Evolutionary conservation across 2,888 invertebrate species (phyloP).

Genomic region (Drosophila setosimentum): DNA sequence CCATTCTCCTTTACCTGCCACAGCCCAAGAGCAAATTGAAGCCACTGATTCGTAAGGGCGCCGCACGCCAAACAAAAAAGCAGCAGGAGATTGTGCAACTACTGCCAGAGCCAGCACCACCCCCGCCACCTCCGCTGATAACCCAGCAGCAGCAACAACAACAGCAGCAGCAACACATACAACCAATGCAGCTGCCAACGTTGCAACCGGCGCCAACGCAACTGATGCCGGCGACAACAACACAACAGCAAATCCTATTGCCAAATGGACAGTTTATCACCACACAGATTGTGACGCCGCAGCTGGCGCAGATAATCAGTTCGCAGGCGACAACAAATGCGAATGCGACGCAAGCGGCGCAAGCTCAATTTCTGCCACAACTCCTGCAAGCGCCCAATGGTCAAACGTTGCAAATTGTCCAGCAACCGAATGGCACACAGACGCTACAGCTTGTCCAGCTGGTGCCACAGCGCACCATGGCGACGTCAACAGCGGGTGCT

Average conservation of each 20-base stretch:
- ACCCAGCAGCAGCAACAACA: conserved; percentile 47
- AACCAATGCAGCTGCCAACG: conserved; percentile 68
- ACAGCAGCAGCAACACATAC: conserved; percentile 64
- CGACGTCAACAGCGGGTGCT: conserved; percentile 51
- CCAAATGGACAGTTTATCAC: conserved; percentile 85
- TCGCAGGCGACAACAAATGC: conserved; percentile 45
- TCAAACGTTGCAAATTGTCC: conserved; percentile 84
- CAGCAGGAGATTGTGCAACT: conserved; percentile 53
- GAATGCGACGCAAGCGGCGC: conserved; percentile 46
- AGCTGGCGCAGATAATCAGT: conserved; percentile 83
- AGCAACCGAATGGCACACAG: conserved; percentile 84
- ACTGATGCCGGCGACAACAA: conserved; percentile 70
- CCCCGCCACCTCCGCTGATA: conserved; percentile 49
- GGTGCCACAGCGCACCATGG: conserved; percentile 71
- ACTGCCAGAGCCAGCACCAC: conserved; percentile 55
- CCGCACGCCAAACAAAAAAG: conserved; percentile 59
- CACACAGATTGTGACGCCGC: conserved; percentile 84
- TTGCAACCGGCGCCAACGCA: conserved; percentile 66
- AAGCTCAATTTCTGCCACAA: conserved; percentile 78
- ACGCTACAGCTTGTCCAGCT: conserved; percentile 81
- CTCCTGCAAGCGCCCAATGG: conserved; percentile 82
- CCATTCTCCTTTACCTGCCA: neutral
- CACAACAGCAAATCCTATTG: conserved; percentile 83
- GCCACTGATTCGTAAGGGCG: conserved; percentile 61
- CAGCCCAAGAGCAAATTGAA: conserved; percentile 63